Evolutionary conservation across 2,797 vertebrate species (phyloP).

Genomic region (Ficedula albicollis): DNA sequence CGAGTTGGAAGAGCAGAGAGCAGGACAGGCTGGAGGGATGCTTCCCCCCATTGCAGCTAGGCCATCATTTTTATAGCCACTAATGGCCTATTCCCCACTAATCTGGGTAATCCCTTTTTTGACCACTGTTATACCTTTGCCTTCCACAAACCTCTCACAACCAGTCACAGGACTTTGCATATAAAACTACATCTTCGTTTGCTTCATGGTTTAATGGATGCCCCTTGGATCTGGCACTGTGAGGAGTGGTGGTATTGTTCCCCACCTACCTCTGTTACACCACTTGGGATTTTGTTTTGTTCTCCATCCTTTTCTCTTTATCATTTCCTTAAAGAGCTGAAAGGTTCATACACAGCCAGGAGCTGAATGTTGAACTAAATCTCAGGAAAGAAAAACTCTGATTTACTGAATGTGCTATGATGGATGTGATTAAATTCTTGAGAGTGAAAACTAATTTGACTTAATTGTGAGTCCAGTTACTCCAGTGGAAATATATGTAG

Average conservation of each 20-base stretch:
- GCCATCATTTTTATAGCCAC: conserved; percentile 52
- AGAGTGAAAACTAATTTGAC: conserved; percentile 61
- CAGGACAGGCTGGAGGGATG: not conserved
- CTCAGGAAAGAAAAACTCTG: conserved; percentile 33
- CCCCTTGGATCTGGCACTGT: not conserved
- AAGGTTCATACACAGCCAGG: conserved; percentile 14
- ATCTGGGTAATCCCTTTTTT: conserved; percentile 51
- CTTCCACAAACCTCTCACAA: conserved; percentile 18
- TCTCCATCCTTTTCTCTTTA: not conserved
- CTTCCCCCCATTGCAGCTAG: conserved; percentile 27
- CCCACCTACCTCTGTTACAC: not conserved
- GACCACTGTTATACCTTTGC: conserved; percentile 48
- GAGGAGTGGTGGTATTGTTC: not conserved
- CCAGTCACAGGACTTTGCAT: not conserved
- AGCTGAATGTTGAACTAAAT: conserved; percentile 12
- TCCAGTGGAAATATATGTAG: conserved; percentile 66
- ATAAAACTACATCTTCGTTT: not conserved
- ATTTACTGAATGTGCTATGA: conserved; percentile 60
- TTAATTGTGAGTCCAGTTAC: conserved; percentile 66
- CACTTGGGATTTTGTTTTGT: not conserved
- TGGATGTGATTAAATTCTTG: conserved; percentile 69
- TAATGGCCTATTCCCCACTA: conserved; percentile 47
- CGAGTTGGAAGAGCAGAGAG: not conserved
- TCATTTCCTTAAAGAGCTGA: not conserved
- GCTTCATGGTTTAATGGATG: not conserved